Evolutionary conservation across 2,888 invertebrate species (phyloP).

Genomic region (Drosophila percnosoma): DNA sequence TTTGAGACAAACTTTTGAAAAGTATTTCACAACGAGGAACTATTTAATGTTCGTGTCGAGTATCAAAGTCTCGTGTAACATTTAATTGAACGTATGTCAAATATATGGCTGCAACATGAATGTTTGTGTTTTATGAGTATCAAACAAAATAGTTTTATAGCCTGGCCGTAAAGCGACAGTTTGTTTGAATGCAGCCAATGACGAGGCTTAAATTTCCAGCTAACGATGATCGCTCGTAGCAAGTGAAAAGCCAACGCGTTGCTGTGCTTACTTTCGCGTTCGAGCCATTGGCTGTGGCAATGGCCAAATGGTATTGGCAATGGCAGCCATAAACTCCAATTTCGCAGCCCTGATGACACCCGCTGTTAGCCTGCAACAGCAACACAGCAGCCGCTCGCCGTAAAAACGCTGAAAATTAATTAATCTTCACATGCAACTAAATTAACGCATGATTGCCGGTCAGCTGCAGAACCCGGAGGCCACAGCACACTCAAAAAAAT

Average conservation of each 20-base stretch:
- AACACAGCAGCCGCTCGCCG: constrained; percentile 37
- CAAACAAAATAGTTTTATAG: constrained; percentile 56
- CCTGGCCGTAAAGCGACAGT: constrained; percentile 53
- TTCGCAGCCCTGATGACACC: constrained; percentile 73
- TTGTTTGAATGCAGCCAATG: constrained; percentile 44
- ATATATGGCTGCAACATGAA: constrained; percentile 22
- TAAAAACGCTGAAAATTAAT: constrained; percentile 79
- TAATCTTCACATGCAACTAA: constrained; percentile 81
- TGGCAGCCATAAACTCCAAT: constrained; percentile 65
- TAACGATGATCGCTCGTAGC: constrained; percentile 25
- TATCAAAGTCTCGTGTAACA: constrained; percentile 2
- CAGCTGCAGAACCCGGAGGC: constrained; percentile 30
- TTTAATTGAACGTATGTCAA: constrained; percentile 29
- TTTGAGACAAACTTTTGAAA: not conserved
- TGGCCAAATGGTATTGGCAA: constrained; percentile 36
- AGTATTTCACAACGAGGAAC: not conserved
- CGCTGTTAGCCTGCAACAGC: constrained; percentile 54
- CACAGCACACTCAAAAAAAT: not conserved
- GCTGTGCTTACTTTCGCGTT: constrained; percentile 42
- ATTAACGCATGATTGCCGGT: constrained; percentile 78
- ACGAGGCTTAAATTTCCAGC: constrained; percentile 27
- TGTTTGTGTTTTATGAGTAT: constrained; percentile 51
- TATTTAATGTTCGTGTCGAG: not conserved
- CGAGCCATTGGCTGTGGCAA: constrained; percentile 42
- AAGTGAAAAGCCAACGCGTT: constrained; percentile 11